Evolutionary conservation across 2,888 invertebrate species (phyloP).

Genomic region (Listrodromus nycthemerus): DNA sequence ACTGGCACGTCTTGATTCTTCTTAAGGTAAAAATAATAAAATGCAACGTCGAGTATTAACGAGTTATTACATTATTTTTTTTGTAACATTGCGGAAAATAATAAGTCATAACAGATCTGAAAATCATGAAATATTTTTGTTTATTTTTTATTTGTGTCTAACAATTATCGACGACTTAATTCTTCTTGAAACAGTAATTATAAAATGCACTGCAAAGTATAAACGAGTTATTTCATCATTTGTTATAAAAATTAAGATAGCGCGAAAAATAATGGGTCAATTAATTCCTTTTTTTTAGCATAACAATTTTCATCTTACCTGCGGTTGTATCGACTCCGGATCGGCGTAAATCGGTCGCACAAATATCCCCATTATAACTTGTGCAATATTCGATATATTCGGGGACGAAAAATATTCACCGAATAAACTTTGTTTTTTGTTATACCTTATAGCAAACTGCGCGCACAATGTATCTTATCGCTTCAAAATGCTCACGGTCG

Average conservation of each 20-base stretch:
- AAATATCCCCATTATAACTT: constrained; percentile 60
- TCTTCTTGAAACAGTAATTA: too few relatives aligned
- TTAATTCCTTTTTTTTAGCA: too few relatives aligned
- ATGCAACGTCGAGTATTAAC: too few relatives aligned
- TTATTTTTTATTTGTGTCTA: background rate
- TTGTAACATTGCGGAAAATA: too few relatives aligned
- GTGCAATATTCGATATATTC: constrained; percentile 2
- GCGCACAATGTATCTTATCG: background rate
- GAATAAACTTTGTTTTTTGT: background rate
- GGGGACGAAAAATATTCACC: constrained; percentile 18
- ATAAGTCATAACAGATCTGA: too few relatives aligned
- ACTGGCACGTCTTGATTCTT: background rate
- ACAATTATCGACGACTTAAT: too few relatives aligned
- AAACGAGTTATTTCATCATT: too few relatives aligned
- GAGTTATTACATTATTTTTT: too few relatives aligned
- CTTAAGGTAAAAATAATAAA: background rate
- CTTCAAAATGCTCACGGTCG: background rate
- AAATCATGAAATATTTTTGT: too few relatives aligned
- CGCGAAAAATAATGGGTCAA: too few relatives aligned
- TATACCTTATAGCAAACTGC: background rate
- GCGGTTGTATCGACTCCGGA: constrained; percentile 43
- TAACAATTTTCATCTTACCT: constrained; percentile 56
- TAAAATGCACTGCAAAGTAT: too few relatives aligned
- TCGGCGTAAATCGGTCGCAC: constrained; percentile 54
- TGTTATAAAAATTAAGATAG: too few relatives aligned